Conservation (phyloP, 2,888 invertebrate species). For the Anagyrus pseudococci region DNA sequence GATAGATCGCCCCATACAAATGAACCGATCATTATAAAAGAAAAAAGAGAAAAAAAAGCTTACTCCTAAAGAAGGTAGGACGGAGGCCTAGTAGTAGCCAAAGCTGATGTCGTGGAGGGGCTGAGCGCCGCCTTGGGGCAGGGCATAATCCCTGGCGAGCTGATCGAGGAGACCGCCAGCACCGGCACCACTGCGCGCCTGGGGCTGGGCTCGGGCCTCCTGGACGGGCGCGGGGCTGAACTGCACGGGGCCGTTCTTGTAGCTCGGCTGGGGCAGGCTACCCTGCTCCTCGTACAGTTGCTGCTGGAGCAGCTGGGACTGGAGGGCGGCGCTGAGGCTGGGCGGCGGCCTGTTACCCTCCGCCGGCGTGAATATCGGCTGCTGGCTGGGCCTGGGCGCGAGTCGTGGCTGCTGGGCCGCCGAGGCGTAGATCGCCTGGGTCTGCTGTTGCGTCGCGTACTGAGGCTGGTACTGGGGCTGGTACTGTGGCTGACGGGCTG, state of each 20-base stretch:
- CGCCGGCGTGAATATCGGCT: constrained; percentile 50
- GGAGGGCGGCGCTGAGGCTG: constrained; percentile 41
- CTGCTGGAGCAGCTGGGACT: constrained; percentile 46
- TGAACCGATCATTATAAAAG: background rate
- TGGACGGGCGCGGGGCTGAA: constrained; percentile 55
- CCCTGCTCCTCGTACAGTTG: constrained; percentile 49
- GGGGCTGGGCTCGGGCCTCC: constrained; percentile 42
- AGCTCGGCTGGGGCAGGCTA: constrained; percentile 49
- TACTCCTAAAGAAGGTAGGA: constrained; percentile 9
- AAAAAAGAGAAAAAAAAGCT: background rate
- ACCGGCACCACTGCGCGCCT: constrained; percentile 55
- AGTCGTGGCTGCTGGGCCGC: constrained; percentile 43
- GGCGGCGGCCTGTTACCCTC: constrained; percentile 49
- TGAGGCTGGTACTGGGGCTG: constrained; percentile 48
- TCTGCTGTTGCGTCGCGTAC: constrained; percentile 40
- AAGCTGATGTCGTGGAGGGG: constrained; percentile 84
- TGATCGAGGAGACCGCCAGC: constrained; percentile 76
- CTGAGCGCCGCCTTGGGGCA: constrained; percentile 73
- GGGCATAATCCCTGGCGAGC: constrained; percentile 79
- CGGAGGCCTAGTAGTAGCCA: constrained; percentile 71
- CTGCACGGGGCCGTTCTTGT: constrained; percentile 57
- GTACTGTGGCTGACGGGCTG: constrained; percentile 28
- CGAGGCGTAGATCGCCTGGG: constrained; percentile 52
- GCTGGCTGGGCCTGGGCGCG: constrained; percentile 38
- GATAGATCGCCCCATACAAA: no score